A percentile compares a stretch with the other conserved stretches of the same genome.
Conservation (phyloP, 2,113 vertebrate species). For the Murina feae region DNA sequence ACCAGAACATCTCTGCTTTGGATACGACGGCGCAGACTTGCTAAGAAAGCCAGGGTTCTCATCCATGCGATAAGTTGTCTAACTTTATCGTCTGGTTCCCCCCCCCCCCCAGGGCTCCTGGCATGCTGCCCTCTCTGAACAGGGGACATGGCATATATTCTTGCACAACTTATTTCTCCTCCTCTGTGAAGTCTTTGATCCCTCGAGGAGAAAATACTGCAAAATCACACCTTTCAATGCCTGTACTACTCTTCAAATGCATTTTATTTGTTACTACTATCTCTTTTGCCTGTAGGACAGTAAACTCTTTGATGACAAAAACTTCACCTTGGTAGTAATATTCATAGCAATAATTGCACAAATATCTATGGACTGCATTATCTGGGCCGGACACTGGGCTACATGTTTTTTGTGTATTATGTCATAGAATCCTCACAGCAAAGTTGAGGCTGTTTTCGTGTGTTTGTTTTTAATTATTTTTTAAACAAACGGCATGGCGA, state of each 20-base stretch:
- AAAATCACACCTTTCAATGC: not conserved
- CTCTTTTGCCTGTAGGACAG: not conserved
- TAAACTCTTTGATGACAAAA: not conserved
- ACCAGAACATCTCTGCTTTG: constrained; percentile 67
- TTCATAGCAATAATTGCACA: not conserved
- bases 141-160: not conserved
- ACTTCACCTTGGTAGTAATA: not conserved
- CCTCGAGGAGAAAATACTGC: not conserved
- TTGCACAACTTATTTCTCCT: not conserved
- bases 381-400: not conserved
- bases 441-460: not conserved
- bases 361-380: not conserved
- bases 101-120: not conserved
- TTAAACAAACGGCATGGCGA: not conserved
- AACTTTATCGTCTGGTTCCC: constrained; percentile 53
- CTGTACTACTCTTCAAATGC: not conserved
- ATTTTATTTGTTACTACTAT: constrained; percentile 20
- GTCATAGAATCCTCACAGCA: not conserved
- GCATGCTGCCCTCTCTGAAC: not conserved
- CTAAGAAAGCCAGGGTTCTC: constrained; percentile 50
- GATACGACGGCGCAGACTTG: constrained; percentile 28
- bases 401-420: not conserved
- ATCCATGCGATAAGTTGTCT: constrained; percentile 26
- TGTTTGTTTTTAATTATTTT: not conserved
- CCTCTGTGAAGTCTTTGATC: not conserved